Conservation (phyloP, 2,113 vertebrate genomes). For the Cranoglanis bouderius region DNA sequence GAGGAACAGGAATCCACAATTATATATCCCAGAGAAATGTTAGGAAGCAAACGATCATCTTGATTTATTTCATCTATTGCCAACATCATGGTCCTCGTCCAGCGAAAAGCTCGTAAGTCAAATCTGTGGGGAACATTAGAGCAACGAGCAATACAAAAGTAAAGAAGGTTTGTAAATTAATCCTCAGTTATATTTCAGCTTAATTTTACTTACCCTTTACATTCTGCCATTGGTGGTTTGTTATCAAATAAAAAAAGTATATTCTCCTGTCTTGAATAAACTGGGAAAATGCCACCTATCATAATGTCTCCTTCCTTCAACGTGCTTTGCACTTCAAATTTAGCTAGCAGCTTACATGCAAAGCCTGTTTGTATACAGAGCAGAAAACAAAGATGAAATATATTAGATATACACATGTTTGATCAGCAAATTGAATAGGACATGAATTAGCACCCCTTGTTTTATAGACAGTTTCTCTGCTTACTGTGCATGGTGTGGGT, state of each 20-base stretch:
- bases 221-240: slow-evolving; percentile 58
- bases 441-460: not conserved
- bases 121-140: slow-evolving; percentile 60
- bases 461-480: slow-evolving; percentile 27
- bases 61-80: slow-evolving; percentile 76
- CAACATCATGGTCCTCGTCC: slow-evolving; percentile 76
- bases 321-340: slow-evolving; percentile 64
- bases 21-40: slow-evolving; percentile 72
- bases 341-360: slow-evolving; percentile 60
- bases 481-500: not conserved
- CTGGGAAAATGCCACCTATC: slow-evolving; percentile 75
- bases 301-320: slow-evolving; percentile 71
- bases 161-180: not conserved
- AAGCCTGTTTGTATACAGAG: slow-evolving; percentile 47
- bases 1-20: slow-evolving; percentile 75
- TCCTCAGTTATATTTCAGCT: not conserved
- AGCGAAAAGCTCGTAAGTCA: slow-evolving; percentile 72
- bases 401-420: slow-evolving; percentile 24
- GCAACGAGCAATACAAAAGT: not conserved
- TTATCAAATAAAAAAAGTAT: slow-evolving; percentile 53
- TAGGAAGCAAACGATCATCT: slow-evolving; percentile 66
- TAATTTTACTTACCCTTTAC: slow-evolving; percentile 64
- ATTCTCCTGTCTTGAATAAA: slow-evolving; percentile 71
- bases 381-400: slow-evolving; percentile 32
- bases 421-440: not conserved